Evolutionary conservation across 2,888 invertebrate genomes (phyloP), one percentile per base, ranked within the genome.

Genomic region (Bembecia ichneumoniformis): DNA sequence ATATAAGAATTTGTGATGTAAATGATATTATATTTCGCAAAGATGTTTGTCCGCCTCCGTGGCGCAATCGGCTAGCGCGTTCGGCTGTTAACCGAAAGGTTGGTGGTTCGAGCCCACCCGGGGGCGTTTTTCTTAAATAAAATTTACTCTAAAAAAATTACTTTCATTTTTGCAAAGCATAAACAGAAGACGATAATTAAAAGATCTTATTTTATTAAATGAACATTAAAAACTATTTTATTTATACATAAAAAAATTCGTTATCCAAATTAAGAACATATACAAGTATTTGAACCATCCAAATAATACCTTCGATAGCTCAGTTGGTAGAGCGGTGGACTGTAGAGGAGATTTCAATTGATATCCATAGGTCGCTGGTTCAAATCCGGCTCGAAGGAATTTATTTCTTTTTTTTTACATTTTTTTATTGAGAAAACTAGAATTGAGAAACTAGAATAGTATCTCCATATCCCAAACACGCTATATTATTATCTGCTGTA

Each of bases 1-100:
- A 28, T 28, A 28, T 2, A 28, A 2, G 28, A 28, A 40, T 4
- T 40, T 44, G 9, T 10, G 11, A 10, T 1, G 16, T 10, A 15
- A 11, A 2, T 49, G 47, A 54, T 56, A 2, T 7, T 17, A 58
- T 67, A 74, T 79, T 81, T 81, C 64, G 47, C 0, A 0, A 0
- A 0, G 0, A 0, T 2, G 17, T 3, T 0, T 69, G 70, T 63
- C 68, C 62, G 77, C 77, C 79, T 79, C 73, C 77, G 80, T 80
- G 79, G 80, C 79, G 79, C 80, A 79, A 44, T 94, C 77, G 95
- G 95, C 90, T 95, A 96, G 95, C 95, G 95, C 96, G 96, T 95
- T 96, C 95, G 96, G 95, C 96, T 96, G 96, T 96, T 96, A 96
- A 96, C 95, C 96, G 95, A 96, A 95, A 96, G 96, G 51, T 51